Conservation (phyloP, 2,113 vertebrate genomes). For the Strix aluco region DNA sequence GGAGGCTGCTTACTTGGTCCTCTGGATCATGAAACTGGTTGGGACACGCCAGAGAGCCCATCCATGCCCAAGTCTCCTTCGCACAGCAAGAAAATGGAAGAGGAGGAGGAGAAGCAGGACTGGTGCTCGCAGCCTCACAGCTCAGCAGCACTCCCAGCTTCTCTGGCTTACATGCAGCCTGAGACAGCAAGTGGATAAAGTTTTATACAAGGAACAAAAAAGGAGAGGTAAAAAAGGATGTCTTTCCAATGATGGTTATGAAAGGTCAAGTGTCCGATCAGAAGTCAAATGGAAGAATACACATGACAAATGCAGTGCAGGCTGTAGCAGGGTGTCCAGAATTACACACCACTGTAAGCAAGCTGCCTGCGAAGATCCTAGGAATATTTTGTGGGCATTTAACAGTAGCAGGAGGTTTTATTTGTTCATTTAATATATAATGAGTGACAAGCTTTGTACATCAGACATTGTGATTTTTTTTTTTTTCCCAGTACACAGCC, state of each 20-base stretch:
- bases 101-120: background rate
- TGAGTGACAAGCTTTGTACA: background rate
- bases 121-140: background rate
- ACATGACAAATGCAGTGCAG: background rate
- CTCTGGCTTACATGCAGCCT: background rate
- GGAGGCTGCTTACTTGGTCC: background rate
- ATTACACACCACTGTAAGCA: background rate
- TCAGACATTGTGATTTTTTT: background rate
- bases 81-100: background rate
- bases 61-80: background rate
- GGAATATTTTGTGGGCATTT: background rate
- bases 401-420: background rate
- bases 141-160: background rate
- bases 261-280: background rate
- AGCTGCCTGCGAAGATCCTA: background rate
- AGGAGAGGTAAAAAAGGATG: background rate
- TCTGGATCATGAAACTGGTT: background rate
- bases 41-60: background rate
- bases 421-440: background rate
- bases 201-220: background rate
- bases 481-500: background rate
- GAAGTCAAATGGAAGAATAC: background rate
- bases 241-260: accelerated
- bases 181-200: background rate
- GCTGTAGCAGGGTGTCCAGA: background rate